Evolutionary conservation across 2,797 vertebrate genomes (phyloP), one percentile per base, ranked within the genome.

Genomic region (Gallinago nigripennis): DNA sequence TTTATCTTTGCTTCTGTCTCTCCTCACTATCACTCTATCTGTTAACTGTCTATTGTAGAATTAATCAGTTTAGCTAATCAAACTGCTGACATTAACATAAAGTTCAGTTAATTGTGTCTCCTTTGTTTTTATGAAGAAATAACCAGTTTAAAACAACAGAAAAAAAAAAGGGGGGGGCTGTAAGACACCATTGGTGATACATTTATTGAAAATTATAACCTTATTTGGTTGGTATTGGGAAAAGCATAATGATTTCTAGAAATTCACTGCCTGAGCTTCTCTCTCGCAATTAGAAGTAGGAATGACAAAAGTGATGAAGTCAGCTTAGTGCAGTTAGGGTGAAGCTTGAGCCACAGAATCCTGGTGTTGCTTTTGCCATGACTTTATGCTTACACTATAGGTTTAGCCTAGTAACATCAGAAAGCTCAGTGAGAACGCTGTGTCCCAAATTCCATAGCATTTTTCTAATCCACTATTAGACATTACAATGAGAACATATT

Each of bases 31-130:
- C 70, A 41, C 27, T 76, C 76, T 65, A 60, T 73, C 90, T 93
- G 63, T 86, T 92, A 89, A 30, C 48, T 41, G 30, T 72, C 72
- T 94, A 17, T 28, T 63, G 39, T 63, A 80, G 58, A 96, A 90
- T 91, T 94, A 94, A 96, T 92, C 70, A n/a, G 24, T 84, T 91
- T 71, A 90, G 68, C 82, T 88, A 82, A 95, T 88, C 83, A 95
- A 96, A 96, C 86, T 56, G n/a, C 57, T 79, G 73, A 81, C 27
- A 86, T 63, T 93, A 76, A 80, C 54, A 86, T 82, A 50, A 92
- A 92, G 50, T 91, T 92, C 70, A 31, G 39, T 85, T 82, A 95
- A 89, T 84, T 80, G 28, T 61, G 25, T 90, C 37, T 73, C 65
- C 48, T 88, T 92, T 79, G 16, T 58, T 89, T 92, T 94, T 68